Conservation (phyloP, 2,888 invertebrate species). For the Chloroclystis v-ata region DNA sequence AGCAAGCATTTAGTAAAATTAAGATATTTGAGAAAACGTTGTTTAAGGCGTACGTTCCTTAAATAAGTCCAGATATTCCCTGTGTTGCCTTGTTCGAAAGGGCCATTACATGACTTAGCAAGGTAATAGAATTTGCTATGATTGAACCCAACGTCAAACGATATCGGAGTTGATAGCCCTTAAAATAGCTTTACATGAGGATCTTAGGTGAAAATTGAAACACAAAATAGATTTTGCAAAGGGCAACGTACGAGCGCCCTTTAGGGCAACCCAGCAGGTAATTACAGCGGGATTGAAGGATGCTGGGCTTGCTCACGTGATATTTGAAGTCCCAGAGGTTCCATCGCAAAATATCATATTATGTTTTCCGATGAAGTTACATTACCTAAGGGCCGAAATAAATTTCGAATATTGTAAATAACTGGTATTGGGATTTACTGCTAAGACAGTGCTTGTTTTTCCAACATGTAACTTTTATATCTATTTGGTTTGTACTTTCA, state of each 20-base stretch:
- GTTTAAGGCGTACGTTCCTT: neutral
- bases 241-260: conserved; percentile 24
- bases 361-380: too few species aligned
- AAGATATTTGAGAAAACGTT: neutral
- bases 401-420: too few species aligned
- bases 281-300: conserved; percentile 16
- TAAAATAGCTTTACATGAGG: conserved; percentile 4
- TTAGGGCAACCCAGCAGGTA: conserved; percentile 20
- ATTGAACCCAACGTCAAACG: conserved; percentile 7
- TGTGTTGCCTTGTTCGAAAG: neutral
- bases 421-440: too few species aligned
- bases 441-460: too few species aligned
- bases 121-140: conserved; percentile 5
- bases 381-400: too few species aligned
- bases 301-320: conserved; percentile 6
- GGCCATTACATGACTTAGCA: neutral
- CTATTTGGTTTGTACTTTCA: too few species aligned
- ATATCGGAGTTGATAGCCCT: conserved; percentile 4
- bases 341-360: neutral
- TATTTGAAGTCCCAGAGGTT: conserved; percentile 9
- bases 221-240: conserved; percentile 25
- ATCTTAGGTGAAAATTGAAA: conserved; percentile 16
- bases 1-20: neutral
- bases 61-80: neutral
- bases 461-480: too few species aligned